These are phyloP conservation scores for Tauraco erythrolophus DNA, from an alignment of 2,113 vertebrate species.

Conservation along the genomic window DNA sequence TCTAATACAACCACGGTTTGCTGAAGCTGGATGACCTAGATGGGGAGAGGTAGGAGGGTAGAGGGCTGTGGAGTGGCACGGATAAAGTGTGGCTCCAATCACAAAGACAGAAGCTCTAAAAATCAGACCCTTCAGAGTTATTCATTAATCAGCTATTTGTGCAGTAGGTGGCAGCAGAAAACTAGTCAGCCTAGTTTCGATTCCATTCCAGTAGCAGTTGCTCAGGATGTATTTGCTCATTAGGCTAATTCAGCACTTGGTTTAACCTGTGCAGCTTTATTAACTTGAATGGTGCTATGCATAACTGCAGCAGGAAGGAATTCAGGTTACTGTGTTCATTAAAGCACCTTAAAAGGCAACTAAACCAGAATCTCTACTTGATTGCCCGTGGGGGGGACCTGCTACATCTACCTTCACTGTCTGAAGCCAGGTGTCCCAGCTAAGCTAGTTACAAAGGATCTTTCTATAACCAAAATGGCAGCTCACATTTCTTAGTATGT, in stretches of 20 bases:
- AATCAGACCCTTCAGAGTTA: neutral
- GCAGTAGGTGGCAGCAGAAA: constrained; percentile 66
- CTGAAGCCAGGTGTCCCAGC: neutral
- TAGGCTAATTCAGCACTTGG: neutral
- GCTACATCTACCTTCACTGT: neutral
- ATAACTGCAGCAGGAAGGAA: neutral
- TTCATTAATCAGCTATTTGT: neutral
- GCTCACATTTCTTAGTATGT: neutral
- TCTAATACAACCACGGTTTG: neutral
- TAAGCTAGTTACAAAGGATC: neutral
- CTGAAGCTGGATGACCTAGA: neutral
- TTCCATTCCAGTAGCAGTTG: neutral
- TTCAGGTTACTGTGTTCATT: neutral
- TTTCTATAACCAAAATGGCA: neutral
- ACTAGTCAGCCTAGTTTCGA: neutral
- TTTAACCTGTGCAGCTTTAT: neutral
- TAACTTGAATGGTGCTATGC: neutral
- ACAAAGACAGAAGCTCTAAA: neutral
- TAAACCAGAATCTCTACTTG: neutral
- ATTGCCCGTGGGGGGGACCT: neutral
- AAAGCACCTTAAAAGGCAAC: neutral
- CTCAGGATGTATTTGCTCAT: neutral
- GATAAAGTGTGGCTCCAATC: neutral
- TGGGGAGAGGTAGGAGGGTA: neutral
- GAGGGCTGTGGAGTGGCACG: neutral